Percentiles rank a stretch among this genome's conserved stretches.
Evolutionary conservation across 2,888 invertebrate genomes (phyloP).

Genomic region (Temnothorax rugatulus): DNA sequence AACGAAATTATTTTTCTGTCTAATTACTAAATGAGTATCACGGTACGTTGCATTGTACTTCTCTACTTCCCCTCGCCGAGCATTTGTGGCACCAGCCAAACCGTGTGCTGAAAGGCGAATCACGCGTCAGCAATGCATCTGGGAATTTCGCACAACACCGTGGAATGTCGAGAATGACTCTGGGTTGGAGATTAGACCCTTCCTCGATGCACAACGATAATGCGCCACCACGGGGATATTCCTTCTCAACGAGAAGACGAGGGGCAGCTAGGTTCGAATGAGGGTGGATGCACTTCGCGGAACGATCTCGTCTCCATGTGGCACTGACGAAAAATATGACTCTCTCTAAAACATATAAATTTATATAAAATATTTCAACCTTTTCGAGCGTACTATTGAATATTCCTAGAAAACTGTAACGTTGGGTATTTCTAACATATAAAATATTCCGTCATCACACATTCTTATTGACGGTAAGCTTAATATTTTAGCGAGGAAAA

Average conservation of each 20-base stretch:
- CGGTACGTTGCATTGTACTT: background rate
- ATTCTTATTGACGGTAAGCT: background rate
- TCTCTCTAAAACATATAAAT: background rate
- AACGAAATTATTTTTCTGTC: background rate
- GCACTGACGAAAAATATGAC: background rate
- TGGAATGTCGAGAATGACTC: slow-evolving; percentile 24
- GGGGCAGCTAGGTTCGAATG: slow-evolving; percentile 24
- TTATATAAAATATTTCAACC: slow-evolving; percentile 5
- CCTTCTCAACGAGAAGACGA: slow-evolving; percentile 22
- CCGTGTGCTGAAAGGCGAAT: slow-evolving; percentile 21
- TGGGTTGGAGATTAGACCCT: slow-evolving; percentile 60
- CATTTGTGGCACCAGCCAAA: slow-evolving; percentile 8
- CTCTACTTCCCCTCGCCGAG: background rate
- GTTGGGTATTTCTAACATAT: background rate
- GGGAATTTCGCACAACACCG: slow-evolving; percentile 53
- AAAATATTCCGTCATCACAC: background rate
- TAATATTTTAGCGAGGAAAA: background rate
- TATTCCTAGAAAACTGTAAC: background rate
- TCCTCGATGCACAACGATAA: slow-evolving; percentile 44
- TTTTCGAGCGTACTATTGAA: background rate
- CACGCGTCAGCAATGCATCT: slow-evolving; percentile 58
- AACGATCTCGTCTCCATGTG: background rate
- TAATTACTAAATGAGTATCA: background rate
- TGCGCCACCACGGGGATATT: slow-evolving; percentile 66
- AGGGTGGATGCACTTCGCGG: slow-evolving; percentile 29